phyloP scores from a whole-genome alignment of 2,113 vertebrate species.

The Hystrix brachyura region DNA sequence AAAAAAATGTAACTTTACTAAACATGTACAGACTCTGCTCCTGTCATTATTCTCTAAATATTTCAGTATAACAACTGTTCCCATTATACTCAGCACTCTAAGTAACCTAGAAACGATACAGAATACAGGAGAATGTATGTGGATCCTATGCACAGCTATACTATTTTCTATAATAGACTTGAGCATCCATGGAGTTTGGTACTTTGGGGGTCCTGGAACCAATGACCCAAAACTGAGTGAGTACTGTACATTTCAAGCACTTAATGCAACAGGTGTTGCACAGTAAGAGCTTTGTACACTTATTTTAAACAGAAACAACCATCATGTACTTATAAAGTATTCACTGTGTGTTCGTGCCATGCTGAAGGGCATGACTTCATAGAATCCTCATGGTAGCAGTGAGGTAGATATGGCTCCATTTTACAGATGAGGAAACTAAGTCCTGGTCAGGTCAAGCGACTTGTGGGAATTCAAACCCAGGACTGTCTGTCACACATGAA shows the following conservation, averaged over 20 bases:
- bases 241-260: not conserved
- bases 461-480: not conserved
- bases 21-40: not conserved
- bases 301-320: not conserved
- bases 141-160: no score
- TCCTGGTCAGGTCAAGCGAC: not conserved
- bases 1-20: not conserved
- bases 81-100: no score
- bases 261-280: not conserved
- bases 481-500: accelerated
- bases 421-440: not conserved
- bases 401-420: not conserved
- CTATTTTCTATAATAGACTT: not conserved
- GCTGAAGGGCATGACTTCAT: not conserved
- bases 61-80: not conserved
- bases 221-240: no score
- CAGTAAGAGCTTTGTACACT: accelerated
- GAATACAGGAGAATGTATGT: no score
- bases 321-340: not conserved
- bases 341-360: not conserved
- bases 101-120: no score
- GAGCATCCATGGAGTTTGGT: not conserved
- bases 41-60: not conserved
- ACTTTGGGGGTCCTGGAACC: not conserved
- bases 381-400: not conserved